Evolutionary conservation across 2,113 vertebrate genomes (phyloP), one percentile per base, ranked within the genome.

Genomic region (Apteryx mantelli): DNA sequence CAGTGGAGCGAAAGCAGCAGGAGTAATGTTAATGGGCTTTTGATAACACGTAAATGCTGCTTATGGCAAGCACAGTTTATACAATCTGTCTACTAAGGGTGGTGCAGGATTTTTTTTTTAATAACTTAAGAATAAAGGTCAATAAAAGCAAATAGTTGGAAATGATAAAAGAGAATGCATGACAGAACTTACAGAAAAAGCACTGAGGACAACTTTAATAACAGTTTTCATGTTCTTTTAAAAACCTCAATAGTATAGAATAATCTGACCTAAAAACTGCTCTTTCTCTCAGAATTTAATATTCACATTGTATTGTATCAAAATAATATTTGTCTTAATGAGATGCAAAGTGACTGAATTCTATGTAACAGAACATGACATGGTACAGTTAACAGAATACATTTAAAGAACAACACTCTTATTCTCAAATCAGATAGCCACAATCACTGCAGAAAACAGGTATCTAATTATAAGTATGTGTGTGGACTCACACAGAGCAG

Each of bases 391-490:
- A 97, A 96, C 93, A 97, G 69, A 91, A 97, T 65, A 56, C 78
- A 88, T 96, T 96, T 96, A 93, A 97, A 96, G 87, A 91, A 36
- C 58, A 97, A 88, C 78, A 77, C 46, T 74, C 53, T 84, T 22
- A 77, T 94, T 91, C 97, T 97, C 86, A 95, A 97, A 97, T 86
- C 86, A 86, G 66, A 82, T 95, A 79, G 88, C 80, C 89, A 73
- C 63, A 5, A 1, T 92, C 82, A 91, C 96, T 95, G 88, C 65
- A 91, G 86, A 95, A 93, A 96, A 97, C 93, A 96, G 81, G 92
- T 96, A 91, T 94, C 88, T 90, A 94, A 93, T 97, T 95, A 94
- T 87, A 95, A 91, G 68, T 93, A 76, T 86, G 84, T 93, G 78
- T 91, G 68, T 73, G 86, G 93, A 91, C 82, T 95, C 89, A 95